Conservation (phyloP, 1,140 invertebrate genomes). For the Littorina saxatilis region DNA sequence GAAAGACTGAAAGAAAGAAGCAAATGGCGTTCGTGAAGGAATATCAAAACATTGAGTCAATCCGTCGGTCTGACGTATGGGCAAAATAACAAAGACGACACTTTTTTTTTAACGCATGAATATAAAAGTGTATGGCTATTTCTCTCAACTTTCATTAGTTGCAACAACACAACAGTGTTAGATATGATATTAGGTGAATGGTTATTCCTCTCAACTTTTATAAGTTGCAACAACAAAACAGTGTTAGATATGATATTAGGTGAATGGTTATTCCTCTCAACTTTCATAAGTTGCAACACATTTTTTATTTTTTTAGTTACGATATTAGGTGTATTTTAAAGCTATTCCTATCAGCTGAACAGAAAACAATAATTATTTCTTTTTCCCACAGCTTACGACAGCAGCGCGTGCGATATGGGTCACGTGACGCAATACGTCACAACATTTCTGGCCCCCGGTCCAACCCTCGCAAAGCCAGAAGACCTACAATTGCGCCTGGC, state of each 20-base stretch:
- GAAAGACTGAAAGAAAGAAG: not conserved
- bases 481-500: not conserved
- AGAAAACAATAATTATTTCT: no score
- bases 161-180: no score
- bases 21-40: not conserved
- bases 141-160: no score
- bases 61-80: not conserved
- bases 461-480: not conserved
- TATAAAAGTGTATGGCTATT: no score
- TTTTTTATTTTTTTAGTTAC: no score
- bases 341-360: no score
- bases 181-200: no score
- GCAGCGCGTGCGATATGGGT: not conserved
- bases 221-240: no score
- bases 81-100: not conserved
- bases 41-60: not conserved
- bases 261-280: not conserved
- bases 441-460: conserved; percentile 4
- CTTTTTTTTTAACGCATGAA: no score
- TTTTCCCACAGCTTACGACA: not conserved
- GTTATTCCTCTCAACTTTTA: no score
- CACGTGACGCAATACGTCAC: not conserved
- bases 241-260: no score
- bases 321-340: no score
- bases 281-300: not conserved